Evolutionary conservation across 2,113 vertebrate genomes (phyloP).

Genomic region (Amphiprion percula): DNA sequence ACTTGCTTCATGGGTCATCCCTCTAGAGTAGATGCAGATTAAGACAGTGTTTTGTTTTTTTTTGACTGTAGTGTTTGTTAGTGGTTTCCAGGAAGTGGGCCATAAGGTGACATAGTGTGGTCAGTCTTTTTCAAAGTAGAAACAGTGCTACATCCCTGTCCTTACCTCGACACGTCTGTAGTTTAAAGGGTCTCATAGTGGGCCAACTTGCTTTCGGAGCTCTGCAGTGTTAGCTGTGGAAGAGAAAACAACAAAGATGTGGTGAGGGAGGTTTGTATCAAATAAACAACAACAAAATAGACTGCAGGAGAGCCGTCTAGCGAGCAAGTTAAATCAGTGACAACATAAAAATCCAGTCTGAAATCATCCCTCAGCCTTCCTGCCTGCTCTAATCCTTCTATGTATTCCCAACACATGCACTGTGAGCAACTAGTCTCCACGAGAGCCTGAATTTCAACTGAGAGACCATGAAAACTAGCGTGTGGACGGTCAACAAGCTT

Average conservation of each 20-base stretch:
- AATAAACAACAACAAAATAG: not conserved
- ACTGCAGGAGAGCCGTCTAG: not conserved
- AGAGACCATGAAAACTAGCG: not conserved
- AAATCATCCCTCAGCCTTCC: not conserved
- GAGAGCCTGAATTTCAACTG: conserved; percentile 3
- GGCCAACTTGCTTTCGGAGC: conserved; percentile 95
- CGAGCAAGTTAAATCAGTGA: not conserved
- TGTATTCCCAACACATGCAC: conserved; percentile 1
- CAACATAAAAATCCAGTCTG: not conserved
- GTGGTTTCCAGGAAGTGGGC: conserved; percentile 15
- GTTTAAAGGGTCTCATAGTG: conserved; percentile 95
- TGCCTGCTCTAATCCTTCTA: not conserved
- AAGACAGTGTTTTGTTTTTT: conserved; percentile 17
- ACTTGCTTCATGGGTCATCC: too few relatives aligned
- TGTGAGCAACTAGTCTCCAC: not conserved
- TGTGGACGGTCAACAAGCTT: not conserved
- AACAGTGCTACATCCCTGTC: not conserved
- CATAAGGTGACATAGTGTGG: not conserved
- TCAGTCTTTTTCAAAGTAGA: conserved; percentile 47
- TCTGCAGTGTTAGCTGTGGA: conserved; percentile 94
- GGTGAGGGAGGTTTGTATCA: not conserved
- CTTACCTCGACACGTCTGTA: not conserved
- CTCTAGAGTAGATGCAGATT: not conserved
- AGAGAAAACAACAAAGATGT: conserved; percentile 31
- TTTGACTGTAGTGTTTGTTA: not conserved